Evolutionary conservation across 2,113 vertebrate genomes (phyloP), one percentile per base, ranked within the genome.

Genomic region (Fukomys damarensis): DNA sequence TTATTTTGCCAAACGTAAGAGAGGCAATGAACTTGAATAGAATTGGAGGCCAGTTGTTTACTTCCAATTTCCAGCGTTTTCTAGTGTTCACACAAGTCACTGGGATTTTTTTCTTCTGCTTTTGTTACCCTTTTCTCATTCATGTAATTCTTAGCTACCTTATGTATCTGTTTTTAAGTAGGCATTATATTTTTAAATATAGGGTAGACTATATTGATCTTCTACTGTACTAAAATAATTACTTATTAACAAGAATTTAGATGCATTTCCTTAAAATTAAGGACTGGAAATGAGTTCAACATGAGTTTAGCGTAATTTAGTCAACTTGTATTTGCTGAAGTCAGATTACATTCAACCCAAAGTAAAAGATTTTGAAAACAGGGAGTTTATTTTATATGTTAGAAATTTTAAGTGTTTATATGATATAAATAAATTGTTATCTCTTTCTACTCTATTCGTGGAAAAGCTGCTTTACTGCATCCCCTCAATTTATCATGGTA

Each of bases 141-240:
- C 65, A 49, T 94, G 59, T 28, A 85, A 77, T 70, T 43, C 54
- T 59, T 65, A 65, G 20, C 74, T 56, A 22, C 68, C 68, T 24
- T 72, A 32, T 52, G 5, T 76, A 32, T 52, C 22, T 80, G 0
- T 88, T 58, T 94, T 86, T 87, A 90, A 92, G 74, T 30, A 89
- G 80, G 3, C 8, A 38, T 90, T 26, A 80, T 68, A 88, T 95
- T 95, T 72, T 90, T 61, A 28, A 26, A 68, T 83, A 61, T n/a
- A 95, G 46, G n/a, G 52, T 90, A 84, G 93, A 38, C 58, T 82
- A 35, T 82, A 38, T 91, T 96, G 52, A 56, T 66, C 22, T 82
- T 38, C 20, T 72, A 12, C 9, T 80, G n/a, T 84, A 58, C 43
- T 77, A 92, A 89, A 95, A 94, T 90, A 72, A 93, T 84, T 80